Evolutionary conservation across 2,888 invertebrate genomes (phyloP).

Genomic region (Strigamia transsilvanica): DNA sequence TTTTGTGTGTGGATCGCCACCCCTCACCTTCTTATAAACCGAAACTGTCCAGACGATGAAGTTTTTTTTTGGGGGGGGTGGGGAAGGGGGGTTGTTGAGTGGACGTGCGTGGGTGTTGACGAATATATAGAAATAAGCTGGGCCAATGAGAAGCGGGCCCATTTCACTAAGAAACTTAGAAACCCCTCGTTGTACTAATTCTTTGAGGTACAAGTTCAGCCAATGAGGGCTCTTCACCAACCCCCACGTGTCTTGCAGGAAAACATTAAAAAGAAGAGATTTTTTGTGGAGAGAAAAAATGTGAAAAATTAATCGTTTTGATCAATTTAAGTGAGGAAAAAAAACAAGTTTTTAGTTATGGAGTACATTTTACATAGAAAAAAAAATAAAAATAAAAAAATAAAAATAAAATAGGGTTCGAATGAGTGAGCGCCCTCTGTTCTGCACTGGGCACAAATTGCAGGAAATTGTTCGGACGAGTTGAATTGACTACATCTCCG

Average conservation of each 20-base stretch:
- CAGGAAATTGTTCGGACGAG: background rate
- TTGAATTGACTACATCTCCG: conserved; percentile 2
- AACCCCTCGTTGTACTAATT: background rate
- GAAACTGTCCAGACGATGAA: background rate
- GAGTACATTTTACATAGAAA: too few species aligned
- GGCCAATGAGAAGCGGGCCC: background rate
- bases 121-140: background rate
- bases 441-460: background rate
- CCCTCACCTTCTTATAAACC: background rate
- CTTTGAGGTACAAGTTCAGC: background rate
- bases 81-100: background rate
- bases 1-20: too few species aligned
- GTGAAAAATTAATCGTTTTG: too few species aligned
- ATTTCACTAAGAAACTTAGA: background rate
- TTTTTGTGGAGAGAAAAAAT: too few species aligned
- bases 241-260: background rate
- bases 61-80: too few species aligned
- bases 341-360: too few species aligned
- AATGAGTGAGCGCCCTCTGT: background rate
- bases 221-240: background rate
- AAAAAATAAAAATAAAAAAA: too few species aligned
- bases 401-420: background rate
- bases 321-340: too few species aligned
- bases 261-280: background rate
- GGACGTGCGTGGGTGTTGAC: background rate